phyloP scores from a whole-genome alignment of 2,113 vertebrate genomes.

The Rhinopomastus cyanomelas region DNA sequence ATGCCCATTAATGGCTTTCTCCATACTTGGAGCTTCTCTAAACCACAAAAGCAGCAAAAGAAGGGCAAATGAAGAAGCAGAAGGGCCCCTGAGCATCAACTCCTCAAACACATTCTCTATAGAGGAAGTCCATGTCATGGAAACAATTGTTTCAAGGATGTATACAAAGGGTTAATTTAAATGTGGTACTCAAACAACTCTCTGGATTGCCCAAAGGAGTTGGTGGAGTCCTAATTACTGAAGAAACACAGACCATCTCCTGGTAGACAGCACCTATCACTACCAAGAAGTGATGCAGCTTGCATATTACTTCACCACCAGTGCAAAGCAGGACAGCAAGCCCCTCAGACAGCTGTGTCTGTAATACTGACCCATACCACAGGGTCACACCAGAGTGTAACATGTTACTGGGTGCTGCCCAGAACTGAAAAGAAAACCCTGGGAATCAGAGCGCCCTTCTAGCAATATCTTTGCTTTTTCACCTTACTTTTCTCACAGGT shows the following conservation, averaged over 20 bases:
- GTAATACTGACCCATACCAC: not conserved
- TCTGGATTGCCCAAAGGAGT: not conserved
- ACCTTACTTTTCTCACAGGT: not conserved
- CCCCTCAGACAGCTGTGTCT: not conserved
- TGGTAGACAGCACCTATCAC: not conserved
- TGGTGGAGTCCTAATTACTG: not conserved
- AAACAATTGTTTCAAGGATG: not conserved
- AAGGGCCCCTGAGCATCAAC: not conserved
- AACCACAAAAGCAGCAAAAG: rapidly evolving
- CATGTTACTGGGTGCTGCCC: rapidly evolving
- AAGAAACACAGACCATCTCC: not conserved
- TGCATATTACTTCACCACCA: not conserved
- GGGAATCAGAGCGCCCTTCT: not conserved
- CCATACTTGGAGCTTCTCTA: not conserved
- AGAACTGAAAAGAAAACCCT: not conserved
- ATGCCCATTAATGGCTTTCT: not conserved
- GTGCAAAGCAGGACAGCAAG: not conserved
- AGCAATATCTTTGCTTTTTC: not conserved
- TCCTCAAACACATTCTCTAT: not conserved
- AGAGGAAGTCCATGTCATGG: not conserved
- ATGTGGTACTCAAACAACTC: not conserved
- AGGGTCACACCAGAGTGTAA: not conserved
- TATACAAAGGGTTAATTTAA: not conserved
- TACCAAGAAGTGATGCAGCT: not conserved
- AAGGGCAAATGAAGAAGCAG: not conserved